Evolutionary conservation across 2,888 invertebrate genomes (phyloP).

Genomic region (Diarsia rubi): DNA sequence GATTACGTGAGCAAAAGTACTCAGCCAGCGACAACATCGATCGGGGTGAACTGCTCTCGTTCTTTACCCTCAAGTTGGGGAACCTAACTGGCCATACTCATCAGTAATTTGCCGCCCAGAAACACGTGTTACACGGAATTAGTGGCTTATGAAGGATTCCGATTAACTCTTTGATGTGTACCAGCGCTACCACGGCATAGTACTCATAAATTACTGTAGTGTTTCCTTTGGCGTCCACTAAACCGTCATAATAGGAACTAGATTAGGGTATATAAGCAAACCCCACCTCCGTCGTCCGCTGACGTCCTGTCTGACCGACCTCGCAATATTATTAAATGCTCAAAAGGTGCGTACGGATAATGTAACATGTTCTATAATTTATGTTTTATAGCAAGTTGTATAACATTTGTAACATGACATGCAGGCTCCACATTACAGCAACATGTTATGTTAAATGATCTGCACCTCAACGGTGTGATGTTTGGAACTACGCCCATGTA

Average conservation of each 20-base stretch:
- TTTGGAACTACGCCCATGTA: neutral
- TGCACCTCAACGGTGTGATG: neutral
- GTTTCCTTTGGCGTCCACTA: constrained; percentile 2
- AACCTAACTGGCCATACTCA: neutral
- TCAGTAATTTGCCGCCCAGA: neutral
- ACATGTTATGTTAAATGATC: no score
- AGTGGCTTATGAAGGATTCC: neutral
- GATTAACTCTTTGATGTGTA: neutral
- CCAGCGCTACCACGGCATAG: neutral
- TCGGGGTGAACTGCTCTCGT: neutral
- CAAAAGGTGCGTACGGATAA: neutral
- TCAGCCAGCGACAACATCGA: neutral
- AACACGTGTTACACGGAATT: neutral
- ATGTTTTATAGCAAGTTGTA: no score
- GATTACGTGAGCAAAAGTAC: neutral
- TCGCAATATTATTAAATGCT: constrained; percentile 12
- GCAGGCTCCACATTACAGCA: no score
- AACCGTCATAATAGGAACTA: neutral
- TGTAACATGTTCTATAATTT: no score
- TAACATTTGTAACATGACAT: no score
- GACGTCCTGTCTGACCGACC: neutral
- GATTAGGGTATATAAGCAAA: neutral
- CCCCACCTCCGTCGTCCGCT: neutral
- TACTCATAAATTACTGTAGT: neutral
- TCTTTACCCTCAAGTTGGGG: neutral